These are phyloP conservation scores for Podarcis cretensis DNA, from an alignment of 2,113 vertebrate genomes.

Conservation along the genomic window DNA sequence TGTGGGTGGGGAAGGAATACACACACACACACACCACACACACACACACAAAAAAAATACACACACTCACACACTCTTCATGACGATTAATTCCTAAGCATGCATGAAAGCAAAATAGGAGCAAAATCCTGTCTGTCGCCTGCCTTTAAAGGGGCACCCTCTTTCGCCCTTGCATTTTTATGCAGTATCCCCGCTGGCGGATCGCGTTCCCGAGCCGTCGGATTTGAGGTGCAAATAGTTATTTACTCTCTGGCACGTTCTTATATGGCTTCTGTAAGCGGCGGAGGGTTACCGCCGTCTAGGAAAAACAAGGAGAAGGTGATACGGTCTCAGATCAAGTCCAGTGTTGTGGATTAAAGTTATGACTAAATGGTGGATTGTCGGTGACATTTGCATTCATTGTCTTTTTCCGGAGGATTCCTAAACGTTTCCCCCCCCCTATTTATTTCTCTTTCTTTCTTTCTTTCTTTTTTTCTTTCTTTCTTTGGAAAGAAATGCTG, in stretches of 20 bases:
- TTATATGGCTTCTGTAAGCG: slow-evolving; percentile 21
- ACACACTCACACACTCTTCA: not conserved
- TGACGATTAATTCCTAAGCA: slow-evolving; percentile 45
- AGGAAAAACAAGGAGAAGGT: slow-evolving; percentile 34
- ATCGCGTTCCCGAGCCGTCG: slow-evolving; percentile 31
- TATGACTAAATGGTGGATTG: slow-evolving; percentile 21
- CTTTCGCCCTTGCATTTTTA: slow-evolving; percentile 27
- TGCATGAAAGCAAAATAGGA: slow-evolving; percentile 35
- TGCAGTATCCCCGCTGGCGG: slow-evolving; percentile 16
- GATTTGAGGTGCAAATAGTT: slow-evolving; percentile 53
- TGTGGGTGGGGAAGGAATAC: not conserved
- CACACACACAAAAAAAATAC: no score
- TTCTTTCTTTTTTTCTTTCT: no score
- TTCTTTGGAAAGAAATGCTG: not conserved
- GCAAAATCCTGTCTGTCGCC: slow-evolving; percentile 28
- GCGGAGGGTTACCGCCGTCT: slow-evolving; percentile 57
- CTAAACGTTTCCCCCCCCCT: not conserved
- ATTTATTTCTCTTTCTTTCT: not conserved
- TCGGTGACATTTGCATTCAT: slow-evolving; percentile 44
- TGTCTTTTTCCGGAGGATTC: slow-evolving; percentile 1
- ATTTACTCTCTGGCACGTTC: slow-evolving; percentile 46
- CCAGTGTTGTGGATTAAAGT: slow-evolving; percentile 78
- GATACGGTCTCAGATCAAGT: slow-evolving; percentile 73
- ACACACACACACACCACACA: no score
- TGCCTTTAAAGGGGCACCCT: slow-evolving; percentile 40